Evolutionary conservation across 1,140 invertebrate genomes (phyloP), one percentile per base, ranked within the genome.

Genomic region (Drosophila lacertosa): DNA sequence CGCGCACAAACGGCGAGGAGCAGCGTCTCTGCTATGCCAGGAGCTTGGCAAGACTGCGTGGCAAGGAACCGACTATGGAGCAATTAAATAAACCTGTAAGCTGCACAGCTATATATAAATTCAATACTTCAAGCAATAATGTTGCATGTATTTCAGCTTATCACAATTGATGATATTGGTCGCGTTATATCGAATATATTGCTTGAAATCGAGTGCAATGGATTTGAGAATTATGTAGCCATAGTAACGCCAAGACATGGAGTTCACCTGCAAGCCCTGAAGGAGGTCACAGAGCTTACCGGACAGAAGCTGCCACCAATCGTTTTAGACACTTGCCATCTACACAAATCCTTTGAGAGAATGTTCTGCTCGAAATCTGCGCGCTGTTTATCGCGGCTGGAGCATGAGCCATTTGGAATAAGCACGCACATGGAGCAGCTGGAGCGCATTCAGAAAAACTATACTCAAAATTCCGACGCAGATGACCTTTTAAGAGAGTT

Each of bases 161-260:
- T 70, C 10, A 64, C 20, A 37, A 48, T 18, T 6, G 51, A 39
- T 4, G 67, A 57, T 3, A 57, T 70, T 2, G 60, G 67, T 10
- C 16, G 50, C 7, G 18, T 29, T 18, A 4, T 70, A 6, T 20
- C 44, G 6, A 65, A 70, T 16, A 65, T 70, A 22, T 29, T 70
- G 9, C 35, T 65, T 10, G 67, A 70, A 57, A 65, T 70, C 16
- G 67, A 70, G n/a, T 11, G 20, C 5, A 55, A 70, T 15, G 62
- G 67, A 4, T 7, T 65, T 15, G 60, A 65, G 9, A 65, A 70
- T 15, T 70, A 20, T 35, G 67, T 70, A n/a, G 67, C 67, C 2
- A 48, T 70, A 2, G 20, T 70, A 0, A 26, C 35, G 2, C 24
- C 47, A 6, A 70, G 65, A 0, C 55, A 35, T 6, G 20, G 33